phyloP scores from a whole-genome alignment of 2,113 vertebrate species.

The Sinosuthora webbiana region DNA sequence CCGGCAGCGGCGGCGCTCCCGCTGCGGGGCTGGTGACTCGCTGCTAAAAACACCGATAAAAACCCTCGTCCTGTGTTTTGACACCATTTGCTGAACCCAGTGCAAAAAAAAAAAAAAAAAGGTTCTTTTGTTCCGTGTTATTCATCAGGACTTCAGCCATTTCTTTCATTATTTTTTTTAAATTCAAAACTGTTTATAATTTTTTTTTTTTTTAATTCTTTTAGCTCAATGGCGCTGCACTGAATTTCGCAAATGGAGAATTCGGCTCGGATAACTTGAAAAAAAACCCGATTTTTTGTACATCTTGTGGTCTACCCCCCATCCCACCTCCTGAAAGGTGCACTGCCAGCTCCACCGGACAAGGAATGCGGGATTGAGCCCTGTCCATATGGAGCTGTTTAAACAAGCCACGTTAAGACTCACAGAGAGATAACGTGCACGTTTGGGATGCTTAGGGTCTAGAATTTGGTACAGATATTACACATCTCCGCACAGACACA shows the following conservation, averaged over 20 bases:
- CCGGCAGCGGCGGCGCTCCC: not conserved
- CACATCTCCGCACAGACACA: not conserved
- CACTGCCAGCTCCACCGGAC: not conserved
- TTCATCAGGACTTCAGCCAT: not conserved
- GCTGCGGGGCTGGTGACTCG: not conserved
- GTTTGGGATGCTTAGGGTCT: conserved; percentile 46
- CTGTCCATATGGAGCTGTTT: conserved; percentile 43
- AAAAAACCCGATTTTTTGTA: not conserved
- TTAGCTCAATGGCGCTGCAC: not conserved
- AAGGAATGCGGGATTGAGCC: conserved; percentile 51
- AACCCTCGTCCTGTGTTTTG: not conserved
- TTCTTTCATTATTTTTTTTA: rapidly evolving
- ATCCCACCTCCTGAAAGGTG: not conserved
- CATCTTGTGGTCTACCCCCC: not conserved
- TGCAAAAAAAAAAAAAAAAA: not conserved
- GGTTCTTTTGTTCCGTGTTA: not conserved
- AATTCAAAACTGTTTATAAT: not conserved
- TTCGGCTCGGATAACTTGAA: not conserved
- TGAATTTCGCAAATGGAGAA: not conserved
- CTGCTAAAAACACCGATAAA: not conserved
- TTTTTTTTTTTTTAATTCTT: too few relatives aligned
- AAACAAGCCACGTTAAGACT: conserved; percentile 36
- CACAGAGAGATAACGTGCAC: conserved; percentile 31
- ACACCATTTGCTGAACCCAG: not conserved
- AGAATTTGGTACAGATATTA: conserved; percentile 38